Evolutionary conservation across 1,140 invertebrate genomes (phyloP), one percentile per base, ranked within the genome.

Genomic region (Neodiprion pinetum): DNA sequence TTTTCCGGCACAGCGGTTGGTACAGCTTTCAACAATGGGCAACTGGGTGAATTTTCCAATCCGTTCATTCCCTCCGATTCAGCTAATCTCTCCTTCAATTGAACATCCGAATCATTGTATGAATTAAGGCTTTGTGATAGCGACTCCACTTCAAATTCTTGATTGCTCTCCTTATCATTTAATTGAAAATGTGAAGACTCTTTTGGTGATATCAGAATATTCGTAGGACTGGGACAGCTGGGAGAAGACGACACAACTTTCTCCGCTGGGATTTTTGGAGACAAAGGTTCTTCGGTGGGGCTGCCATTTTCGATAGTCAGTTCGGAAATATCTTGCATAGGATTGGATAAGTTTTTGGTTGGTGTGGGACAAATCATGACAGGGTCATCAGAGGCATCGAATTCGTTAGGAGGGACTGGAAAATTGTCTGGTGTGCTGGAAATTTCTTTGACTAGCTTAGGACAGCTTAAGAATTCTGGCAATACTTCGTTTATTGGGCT

Each of bases 71-170:
- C 70, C 76, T 80, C 67, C 70, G 50, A 72, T 73, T 83, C 79
- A 72, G 82, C 76, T 74, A 84, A 77, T 74, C 81, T 82, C 74
- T 84, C 82, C 82, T 83, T 84, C 77, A 80, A 79, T 23, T 82
- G 78, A 76, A 81, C 71, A 28, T 83, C 80, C 65, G 83, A 82
- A 71, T 84, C 81, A 78, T 85, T 75, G 78, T 79, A 81, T 67
- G 80, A 83, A 77, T 81, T 78, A 50, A 79, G 75, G 75, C 77
- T 83, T 70, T 80, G 73, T 53, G 78, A 76, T 53, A 82, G 75
- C 50, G 80, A 81, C 74, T 83, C 79, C 76, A 76, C 77, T 77
- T 81, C 78, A 73, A 78, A 79, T 70, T 81, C 79, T 66, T 75
- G 76, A 79, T 83, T 80, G 75, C 73, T 80, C 67, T 76, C 77